Evolutionary conservation across 2,113 vertebrate species (phyloP), one percentile per base, ranked within the genome.

Genomic region (Apus apus): DNA sequence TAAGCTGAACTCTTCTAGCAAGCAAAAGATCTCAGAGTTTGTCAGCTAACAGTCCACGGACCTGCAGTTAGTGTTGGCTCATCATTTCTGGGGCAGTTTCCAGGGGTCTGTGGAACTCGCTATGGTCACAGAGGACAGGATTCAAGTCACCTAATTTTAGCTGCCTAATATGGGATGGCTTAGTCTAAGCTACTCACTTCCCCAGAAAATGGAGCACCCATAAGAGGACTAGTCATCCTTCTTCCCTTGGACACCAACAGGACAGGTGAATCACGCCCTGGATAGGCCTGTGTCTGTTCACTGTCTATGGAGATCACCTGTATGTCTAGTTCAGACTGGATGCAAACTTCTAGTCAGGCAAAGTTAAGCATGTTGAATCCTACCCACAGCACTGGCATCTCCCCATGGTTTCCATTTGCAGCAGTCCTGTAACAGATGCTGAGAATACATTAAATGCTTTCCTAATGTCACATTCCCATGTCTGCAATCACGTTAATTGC

Each of bases 381-480:
- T 95, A 85, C 61, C 86, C 83, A 20, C 13, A 38, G 78, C 32
- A 51, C 75, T 96, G 95, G 91, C 91, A 89, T 87, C 89, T 95
- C 89, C 95, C 48, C 13, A 17, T 80, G 81, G 62, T 94, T 96
- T 95, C 91, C 94, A 91, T 94, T 89, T 93, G 91, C 89, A 93
- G 93, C 78, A 79, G 87, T 54, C 66, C 71, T 82, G 81, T 79
- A 94, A 96, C 94, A 96, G 95, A 96, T 88, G 93, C 82, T 96
- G 93, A 83, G 93, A 90, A 94, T 91, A 93, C 79, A 90, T 84
- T 80, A 95, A 95, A 94, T 95, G 94, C 68, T 95, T 96, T 96
- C 95, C 90, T 96, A 94, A 95, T 94, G 93, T 96, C 94, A 80
- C 93, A 96, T 97, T 93, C 94, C 94, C 96, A 60, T 60, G 91